Evolutionary conservation across 2,113 vertebrate genomes (phyloP).

Genomic region (Halichoerus grypus): DNA sequence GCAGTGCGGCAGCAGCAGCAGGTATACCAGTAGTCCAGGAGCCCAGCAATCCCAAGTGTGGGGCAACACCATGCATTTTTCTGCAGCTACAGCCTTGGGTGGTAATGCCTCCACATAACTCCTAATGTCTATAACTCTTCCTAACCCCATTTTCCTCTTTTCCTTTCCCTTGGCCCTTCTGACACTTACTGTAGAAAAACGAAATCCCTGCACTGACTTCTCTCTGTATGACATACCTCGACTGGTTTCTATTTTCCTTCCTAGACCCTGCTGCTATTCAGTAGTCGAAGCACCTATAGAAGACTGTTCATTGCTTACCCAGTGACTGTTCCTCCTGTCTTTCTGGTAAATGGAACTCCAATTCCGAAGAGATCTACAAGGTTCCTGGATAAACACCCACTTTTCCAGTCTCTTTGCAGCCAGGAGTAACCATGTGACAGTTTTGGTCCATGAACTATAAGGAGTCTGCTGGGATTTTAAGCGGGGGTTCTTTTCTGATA

Average conservation of each 20-base stretch:
- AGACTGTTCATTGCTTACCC: background rate
- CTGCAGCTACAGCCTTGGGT: background rate
- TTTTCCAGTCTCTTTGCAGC: background rate
- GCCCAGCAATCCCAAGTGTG: background rate
- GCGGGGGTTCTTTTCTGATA: background rate
- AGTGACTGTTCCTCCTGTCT: background rate
- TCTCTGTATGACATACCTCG: background rate
- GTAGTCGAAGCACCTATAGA: background rate
- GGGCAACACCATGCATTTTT: background rate
- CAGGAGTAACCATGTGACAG: background rate
- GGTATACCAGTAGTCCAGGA: background rate
- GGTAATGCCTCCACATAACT: background rate
- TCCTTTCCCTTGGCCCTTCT: background rate
- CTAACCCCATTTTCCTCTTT: background rate
- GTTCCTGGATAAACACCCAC: background rate
- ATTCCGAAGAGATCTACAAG: background rate
- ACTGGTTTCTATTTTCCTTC: constrained; percentile 22
- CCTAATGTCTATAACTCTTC: background rate
- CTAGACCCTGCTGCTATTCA: background rate
- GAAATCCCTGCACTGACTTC: background rate
- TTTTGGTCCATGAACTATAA: background rate
- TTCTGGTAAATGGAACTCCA: background rate
- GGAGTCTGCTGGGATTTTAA: background rate
- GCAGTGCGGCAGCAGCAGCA: background rate
- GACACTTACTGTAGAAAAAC: background rate